Conservation (phyloP, 2,888 invertebrate species). For the Campopleginae sp. region DNA sequence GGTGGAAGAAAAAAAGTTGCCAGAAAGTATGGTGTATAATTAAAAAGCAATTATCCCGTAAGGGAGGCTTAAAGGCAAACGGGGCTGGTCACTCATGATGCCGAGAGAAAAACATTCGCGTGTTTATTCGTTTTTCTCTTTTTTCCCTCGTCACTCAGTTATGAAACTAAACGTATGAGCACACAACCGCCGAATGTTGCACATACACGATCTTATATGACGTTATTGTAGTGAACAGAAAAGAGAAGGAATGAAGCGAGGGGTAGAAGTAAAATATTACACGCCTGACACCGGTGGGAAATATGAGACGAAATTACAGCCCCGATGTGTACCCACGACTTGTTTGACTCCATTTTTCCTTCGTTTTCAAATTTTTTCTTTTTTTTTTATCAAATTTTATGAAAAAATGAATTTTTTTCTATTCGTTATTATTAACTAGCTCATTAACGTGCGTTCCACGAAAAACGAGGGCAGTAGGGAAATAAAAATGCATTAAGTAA, state of each 20-base stretch:
- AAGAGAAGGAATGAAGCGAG: slow-evolving; percentile 24
- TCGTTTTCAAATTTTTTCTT: background rate
- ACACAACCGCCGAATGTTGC: background rate
- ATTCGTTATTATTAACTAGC: background rate
- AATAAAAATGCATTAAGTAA: slow-evolving; percentile 27
- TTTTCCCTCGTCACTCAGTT: slow-evolving; percentile 18
- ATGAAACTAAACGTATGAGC: background rate
- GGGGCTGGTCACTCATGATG: slow-evolving; percentile 17
- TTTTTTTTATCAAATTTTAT: slow-evolving; percentile 20
- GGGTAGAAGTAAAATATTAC: slow-evolving; percentile 38
- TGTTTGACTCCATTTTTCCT: background rate
- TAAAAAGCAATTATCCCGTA: slow-evolving; percentile 43
- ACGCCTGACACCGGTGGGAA: slow-evolving; percentile 29
- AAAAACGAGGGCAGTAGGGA: background rate
- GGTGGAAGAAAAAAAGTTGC: background rate
- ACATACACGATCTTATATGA: slow-evolving; percentile 4
- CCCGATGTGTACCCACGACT: slow-evolving; percentile 13
- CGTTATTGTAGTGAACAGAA: slow-evolving; percentile 19
- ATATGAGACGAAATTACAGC: slow-evolving; percentile 24
- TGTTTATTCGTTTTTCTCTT: slow-evolving; percentile 35
- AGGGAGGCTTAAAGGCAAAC: slow-evolving; percentile 1
- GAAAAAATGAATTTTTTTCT: slow-evolving; percentile 5
- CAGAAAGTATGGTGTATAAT: slow-evolving; percentile 30
- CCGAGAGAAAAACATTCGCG: slow-evolving; percentile 49
- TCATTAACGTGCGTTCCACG: background rate